Base-by-base conservation (phyloP, 2,888 invertebrate genomes). In the Bugulina stolonifera region DNA sequence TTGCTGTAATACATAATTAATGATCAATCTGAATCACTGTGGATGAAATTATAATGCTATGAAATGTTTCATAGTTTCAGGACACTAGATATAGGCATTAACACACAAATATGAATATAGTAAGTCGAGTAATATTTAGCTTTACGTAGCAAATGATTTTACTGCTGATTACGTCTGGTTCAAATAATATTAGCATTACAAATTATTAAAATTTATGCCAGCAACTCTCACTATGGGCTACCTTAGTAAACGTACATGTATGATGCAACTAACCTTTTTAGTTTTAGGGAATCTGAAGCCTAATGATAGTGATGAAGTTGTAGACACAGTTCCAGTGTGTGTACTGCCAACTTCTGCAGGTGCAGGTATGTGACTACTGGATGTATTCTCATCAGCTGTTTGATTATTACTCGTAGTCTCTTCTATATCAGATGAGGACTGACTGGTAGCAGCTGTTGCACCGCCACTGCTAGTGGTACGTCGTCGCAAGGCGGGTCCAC, bases 261-360 rank as follows among this genome's bases (percentile, higher is more conserved):
- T n/a, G n/a, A n/a, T n/a, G n/a, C n/a, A n/a, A 43, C 43, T 10
- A 81, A 87, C 88, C 84, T 94, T 94, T 85, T 95, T 95, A 0
- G 94, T 94, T 86, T 94, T 94, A 0, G 94, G 93, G 80, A 93
- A 90, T 83, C 93, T 93, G 80, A 94, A 94, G 35, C 52, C 54
- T 55, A 69, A 73, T 14, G 71, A 32, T 64, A 32, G 32, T 58
- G 73, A 34, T 23, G 25, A 25, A 32, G 57, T 69, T 22, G 73
- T 34, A 32, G 64, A 32, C 29, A 64, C 23, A 35, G 69, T 29
- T 34, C 71, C 69, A 43, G 54, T 55, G 34, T 64, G 35, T 34
- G 71, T 57, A 69, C 76, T 75, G 70, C 77, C 75, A 52, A 73
- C 71, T 91, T 92, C 0, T 89, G 89, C 75, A 91, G 92, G 3